Evolutionary conservation across 2,113 vertebrate genomes (phyloP).

Genomic region (Phodopus roborovskii): DNA sequence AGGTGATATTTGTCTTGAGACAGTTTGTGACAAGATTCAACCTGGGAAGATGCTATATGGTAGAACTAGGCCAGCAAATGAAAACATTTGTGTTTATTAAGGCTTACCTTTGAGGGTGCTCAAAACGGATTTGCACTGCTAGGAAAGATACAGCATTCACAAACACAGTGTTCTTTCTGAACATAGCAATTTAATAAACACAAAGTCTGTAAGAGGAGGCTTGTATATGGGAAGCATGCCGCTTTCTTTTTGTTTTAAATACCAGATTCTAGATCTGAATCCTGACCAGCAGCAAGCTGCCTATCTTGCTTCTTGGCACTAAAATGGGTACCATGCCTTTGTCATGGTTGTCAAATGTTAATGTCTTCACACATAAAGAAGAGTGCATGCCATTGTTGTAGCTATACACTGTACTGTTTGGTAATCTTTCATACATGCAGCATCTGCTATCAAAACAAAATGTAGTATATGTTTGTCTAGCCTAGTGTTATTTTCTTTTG

Average conservation of each 20-base stretch:
- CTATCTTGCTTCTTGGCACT: neutral
- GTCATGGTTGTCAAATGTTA: neutral
- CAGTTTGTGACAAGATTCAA: constrained; percentile 37
- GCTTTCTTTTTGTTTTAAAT: constrained; percentile 1
- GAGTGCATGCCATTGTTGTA: neutral
- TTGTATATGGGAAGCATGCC: neutral
- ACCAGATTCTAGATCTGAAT: neutral
- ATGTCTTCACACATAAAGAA: neutral
- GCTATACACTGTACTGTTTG: neutral
- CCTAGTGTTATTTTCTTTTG: neutral
- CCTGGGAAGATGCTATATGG: neutral
- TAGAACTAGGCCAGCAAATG: neutral
- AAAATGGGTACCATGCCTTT: constrained; percentile 36
- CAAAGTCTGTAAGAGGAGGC: neutral
- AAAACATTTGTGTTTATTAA: neutral
- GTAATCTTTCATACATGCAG: neutral
- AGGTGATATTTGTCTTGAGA: neutral
- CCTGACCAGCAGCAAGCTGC: constrained; percentile 2
- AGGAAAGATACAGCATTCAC: neutral
- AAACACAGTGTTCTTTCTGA: neutral
- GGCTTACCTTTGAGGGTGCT: neutral
- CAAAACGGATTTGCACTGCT: neutral
- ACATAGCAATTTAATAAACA: constrained; percentile 18
- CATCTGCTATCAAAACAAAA: constrained; percentile 40
- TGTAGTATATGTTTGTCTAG: neutral